A percentile compares a stretch with the other conserved stretches of the same genome.
Evolutionary conservation across 2,888 invertebrate species (phyloP).

Genomic region (Aricia artaxerxes): DNA sequence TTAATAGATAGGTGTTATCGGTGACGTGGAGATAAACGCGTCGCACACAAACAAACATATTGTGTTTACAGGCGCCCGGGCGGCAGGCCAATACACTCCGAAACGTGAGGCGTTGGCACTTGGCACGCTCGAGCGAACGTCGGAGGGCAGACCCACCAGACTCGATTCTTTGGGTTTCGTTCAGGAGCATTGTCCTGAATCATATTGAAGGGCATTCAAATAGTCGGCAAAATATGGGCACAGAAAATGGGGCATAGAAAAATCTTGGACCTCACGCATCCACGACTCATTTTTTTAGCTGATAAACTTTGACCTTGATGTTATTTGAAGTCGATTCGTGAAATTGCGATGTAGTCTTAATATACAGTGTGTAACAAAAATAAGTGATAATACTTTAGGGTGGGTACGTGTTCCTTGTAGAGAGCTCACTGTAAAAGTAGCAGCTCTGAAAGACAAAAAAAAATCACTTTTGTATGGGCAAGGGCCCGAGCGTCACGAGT

Average conservation of each 20-base stretch:
- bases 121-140: slow-evolving; percentile 12
- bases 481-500: too few species aligned
- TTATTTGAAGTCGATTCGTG: neutral
- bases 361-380: too few species aligned
- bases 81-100: slow-evolving; percentile 66
- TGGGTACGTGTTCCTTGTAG: too few species aligned
- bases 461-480: too few species aligned
- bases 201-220: neutral
- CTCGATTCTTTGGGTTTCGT: neutral
- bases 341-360: neutral
- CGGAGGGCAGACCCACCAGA: neutral
- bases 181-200: slow-evolving; percentile 4
- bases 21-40: slow-evolving; percentile 43
- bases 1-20: slow-evolving; percentile 34
- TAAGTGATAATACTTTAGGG: too few species aligned
- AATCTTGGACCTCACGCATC: neutral
- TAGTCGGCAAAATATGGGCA: neutral
- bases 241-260: neutral
- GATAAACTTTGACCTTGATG: neutral
- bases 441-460: too few species aligned
- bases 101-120: slow-evolving; percentile 19
- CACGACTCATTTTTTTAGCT: neutral
- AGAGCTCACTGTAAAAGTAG: too few species aligned
- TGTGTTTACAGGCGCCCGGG: slow-evolving; percentile 57
- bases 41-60: slow-evolving; percentile 59